A percentile compares a stretch with the other conserved stretches of the same genome.
Conservation (phyloP, 2,888 invertebrate species). For the Gandaritis pyraliata region DNA sequence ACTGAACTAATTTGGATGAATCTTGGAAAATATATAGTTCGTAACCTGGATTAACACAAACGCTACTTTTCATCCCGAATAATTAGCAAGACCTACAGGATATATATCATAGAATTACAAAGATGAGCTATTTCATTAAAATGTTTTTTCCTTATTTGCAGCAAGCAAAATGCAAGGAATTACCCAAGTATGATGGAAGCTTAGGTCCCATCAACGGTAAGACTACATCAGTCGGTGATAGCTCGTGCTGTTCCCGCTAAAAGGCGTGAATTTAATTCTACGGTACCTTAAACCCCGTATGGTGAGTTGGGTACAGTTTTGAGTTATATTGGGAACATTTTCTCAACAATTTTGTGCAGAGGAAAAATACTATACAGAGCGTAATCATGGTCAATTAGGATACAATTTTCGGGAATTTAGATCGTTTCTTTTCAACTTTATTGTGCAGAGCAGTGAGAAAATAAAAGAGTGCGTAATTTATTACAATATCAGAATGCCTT, state of each 20-base stretch:
- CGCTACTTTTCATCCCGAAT: too few species aligned
- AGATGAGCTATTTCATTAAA: neutral
- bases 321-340: neutral
- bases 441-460: too few species aligned
- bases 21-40: too few species aligned
- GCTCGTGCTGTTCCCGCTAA: slow-evolving; percentile 84
- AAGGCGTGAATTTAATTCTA: slow-evolving; percentile 57
- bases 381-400: neutral
- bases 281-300: neutral
- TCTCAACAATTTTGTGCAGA: slow-evolving; percentile 52
- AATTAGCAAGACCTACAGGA: too few species aligned
- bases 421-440: too few species aligned
- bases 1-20: too few species aligned
- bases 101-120: too few species aligned
- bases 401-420: too few species aligned
- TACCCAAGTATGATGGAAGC: slow-evolving; percentile 89
- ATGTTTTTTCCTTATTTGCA: slow-evolving; percentile 62
- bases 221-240: slow-evolving; percentile 88
- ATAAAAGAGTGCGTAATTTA: too few species aligned
- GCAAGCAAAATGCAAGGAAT: slow-evolving; percentile 94
- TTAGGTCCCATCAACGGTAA: slow-evolving; percentile 89
- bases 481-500: too few species aligned
- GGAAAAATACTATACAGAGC: slow-evolving; percentile 29
- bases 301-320: neutral
- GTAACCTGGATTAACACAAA: too few species aligned